Evolutionary conservation across 1,140 invertebrate genomes (phyloP).

Genomic region (Zaprionus ornatus): DNA sequence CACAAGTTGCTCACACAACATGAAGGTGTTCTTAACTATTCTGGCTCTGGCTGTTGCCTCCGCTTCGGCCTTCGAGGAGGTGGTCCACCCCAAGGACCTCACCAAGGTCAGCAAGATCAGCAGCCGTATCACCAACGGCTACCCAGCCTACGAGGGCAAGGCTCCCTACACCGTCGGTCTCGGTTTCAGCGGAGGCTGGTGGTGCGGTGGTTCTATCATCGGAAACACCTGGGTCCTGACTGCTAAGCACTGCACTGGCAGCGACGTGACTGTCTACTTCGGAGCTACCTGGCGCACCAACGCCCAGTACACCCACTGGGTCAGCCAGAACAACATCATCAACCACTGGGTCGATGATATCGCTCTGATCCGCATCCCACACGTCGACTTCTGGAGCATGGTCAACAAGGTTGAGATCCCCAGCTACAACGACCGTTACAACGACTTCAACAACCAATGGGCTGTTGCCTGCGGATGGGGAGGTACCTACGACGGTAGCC

Average conservation of each 20-base stretch:
- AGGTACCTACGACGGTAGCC: slow-evolving; percentile 30
- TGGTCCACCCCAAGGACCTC: slow-evolving; percentile 18
- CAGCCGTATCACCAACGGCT: slow-evolving; percentile 54
- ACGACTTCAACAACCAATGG: slow-evolving; percentile 43
- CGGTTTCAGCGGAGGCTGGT: slow-evolving; percentile 68
- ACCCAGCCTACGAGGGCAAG: slow-evolving; percentile 31
- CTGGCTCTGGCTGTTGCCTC: slow-evolving; percentile 53
- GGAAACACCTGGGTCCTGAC: slow-evolving; percentile 72
- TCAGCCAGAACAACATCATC: slow-evolving; percentile 29
- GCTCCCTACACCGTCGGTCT: slow-evolving; percentile 56
- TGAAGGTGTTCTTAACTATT: slow-evolving; percentile 48
- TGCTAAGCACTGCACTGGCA: slow-evolving; percentile 54
- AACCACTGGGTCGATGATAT: slow-evolving; percentile 59
- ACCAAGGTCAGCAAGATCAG: slow-evolving; percentile 29
- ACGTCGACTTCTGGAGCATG: slow-evolving; percentile 58
- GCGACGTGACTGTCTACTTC: slow-evolving; percentile 59
- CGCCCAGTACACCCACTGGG: slow-evolving; percentile 48
- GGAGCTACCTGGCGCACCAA: slow-evolving; percentile 66
- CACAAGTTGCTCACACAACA: slow-evolving; percentile 17
- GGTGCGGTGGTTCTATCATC: slow-evolving; percentile 87
- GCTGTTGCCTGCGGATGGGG: slow-evolving; percentile 66
- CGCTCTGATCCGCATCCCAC: slow-evolving; percentile 53
- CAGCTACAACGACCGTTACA: slow-evolving; percentile 52
- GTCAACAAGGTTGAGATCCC: slow-evolving; percentile 61
- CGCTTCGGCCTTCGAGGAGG: slow-evolving; percentile 22